A percentile compares a stretch with the other conserved stretches of the same genome.
These are phyloP conservation scores for Ochropacha duplaris DNA, from an alignment of 2,888 invertebrate genomes.

Conservation along the genomic window DNA sequence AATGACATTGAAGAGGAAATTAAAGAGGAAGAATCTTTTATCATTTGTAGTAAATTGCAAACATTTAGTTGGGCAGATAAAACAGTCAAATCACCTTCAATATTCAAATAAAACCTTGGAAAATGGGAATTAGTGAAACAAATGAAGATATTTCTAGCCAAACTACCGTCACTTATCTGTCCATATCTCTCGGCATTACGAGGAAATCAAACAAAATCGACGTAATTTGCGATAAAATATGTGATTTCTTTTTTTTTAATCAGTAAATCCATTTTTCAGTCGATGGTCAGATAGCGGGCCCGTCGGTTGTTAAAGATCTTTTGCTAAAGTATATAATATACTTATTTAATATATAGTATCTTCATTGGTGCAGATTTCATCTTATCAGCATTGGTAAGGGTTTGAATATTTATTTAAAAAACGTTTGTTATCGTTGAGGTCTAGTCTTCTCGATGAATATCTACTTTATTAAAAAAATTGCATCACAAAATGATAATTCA, in stretches of 20 bases:
- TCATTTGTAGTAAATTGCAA: not conserved
- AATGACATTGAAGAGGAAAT: no score
- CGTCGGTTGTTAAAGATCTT: slow-evolving; percentile 62
- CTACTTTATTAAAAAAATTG: no score
- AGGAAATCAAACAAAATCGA: slow-evolving; percentile 65
- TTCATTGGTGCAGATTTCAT: slow-evolving; percentile 36
- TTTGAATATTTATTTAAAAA: slow-evolving; percentile 11
- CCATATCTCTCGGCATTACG: slow-evolving; percentile 62
- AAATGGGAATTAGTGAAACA: slow-evolving; percentile 39
- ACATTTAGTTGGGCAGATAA: not conserved
- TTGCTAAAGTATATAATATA: slow-evolving; percentile 11
- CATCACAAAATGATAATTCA: no score
- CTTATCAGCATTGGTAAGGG: slow-evolving; percentile 47
- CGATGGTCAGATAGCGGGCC: slow-evolving; percentile 70
- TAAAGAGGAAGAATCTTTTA: no score
- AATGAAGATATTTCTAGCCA: slow-evolving; percentile 39
- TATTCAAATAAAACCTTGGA: slow-evolving; percentile 31
- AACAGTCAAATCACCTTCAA: slow-evolving; percentile 7
- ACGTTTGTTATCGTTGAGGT: not conserved
- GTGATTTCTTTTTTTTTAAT: slow-evolving; percentile 70
- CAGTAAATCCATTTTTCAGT: slow-evolving; percentile 74
- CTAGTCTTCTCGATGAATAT: not conserved
- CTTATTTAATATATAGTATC: slow-evolving; percentile 16
- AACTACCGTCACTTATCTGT: slow-evolving; percentile 45
- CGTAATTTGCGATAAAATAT: slow-evolving; percentile 75